A percentile compares a stretch with the other conserved stretches of the same genome.
These are phyloP conservation scores for Papilio glaucus DNA, from an alignment of 1,140 invertebrate genomes.

Conservation along the genomic window DNA sequence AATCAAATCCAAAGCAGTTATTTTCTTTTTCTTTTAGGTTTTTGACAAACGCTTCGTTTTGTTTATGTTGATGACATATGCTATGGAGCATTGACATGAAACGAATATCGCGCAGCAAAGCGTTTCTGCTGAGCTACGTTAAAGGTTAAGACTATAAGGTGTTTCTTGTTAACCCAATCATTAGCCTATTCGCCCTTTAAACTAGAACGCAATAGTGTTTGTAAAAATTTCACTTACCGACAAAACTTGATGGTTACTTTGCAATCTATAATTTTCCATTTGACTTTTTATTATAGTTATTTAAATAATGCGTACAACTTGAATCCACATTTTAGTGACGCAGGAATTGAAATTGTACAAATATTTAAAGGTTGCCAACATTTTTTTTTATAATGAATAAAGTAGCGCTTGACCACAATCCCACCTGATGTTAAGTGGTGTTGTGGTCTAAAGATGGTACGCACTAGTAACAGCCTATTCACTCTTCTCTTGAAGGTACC, in stretches of 20 bases:
- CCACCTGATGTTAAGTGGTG: no score
- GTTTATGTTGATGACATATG: no score
- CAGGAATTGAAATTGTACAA: not conserved
- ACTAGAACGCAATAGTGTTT: slow-evolving; percentile 8
- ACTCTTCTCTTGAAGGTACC: no score
- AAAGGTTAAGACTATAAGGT: not conserved
- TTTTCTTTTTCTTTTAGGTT: no score
- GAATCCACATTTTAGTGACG: not conserved
- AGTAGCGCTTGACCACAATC: no score
- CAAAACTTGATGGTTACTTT: not conserved
- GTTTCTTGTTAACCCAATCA: slow-evolving; percentile 2
- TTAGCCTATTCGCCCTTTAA: slow-evolving; percentile 6
- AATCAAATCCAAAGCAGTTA: no score
- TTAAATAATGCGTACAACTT: not conserved
- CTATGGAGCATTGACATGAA: not conserved
- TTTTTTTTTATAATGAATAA: no score
- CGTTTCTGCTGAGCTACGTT: not conserved
- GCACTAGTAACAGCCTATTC: no score
- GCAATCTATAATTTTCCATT: not conserved
- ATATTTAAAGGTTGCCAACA: no score
- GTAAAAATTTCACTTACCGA: not conserved
- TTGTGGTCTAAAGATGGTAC: no score
- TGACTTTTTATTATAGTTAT: not conserved
- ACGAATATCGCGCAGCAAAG: not conserved
- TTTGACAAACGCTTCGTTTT: no score